Evolutionary conservation across 2,113 vertebrate genomes (phyloP), one percentile per base, ranked within the genome.

Genomic region (Seriola aureovittata): DNA sequence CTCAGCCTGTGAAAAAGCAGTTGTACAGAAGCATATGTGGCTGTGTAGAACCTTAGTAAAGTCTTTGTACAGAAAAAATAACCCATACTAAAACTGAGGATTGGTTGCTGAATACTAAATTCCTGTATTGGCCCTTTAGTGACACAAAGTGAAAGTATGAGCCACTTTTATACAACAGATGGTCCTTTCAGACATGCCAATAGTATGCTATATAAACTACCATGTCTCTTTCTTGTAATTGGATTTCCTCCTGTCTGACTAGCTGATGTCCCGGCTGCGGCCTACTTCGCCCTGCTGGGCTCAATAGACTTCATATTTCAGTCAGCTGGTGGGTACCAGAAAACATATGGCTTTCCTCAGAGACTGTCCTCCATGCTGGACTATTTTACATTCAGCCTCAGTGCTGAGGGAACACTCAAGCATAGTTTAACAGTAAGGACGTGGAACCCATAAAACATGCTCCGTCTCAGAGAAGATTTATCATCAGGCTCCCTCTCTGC

Each of bases 401-500:
- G 81, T 52, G 50, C 84, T 64, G 42, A 65, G 66, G 79, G 69
- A 88, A 88, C 84, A 71, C 88, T 91, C 78, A 62, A 80, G 88
- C 87, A 66, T 85, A 90, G 82, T 90, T 90, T 85, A 87, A 80
- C 42, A 32, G 84, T 57, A 55, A 69, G 78, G 80, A 89, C n/a
- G 83, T 80, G 81, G 83, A 88, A 52, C 62, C 75, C 81, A 91
- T 91, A 88, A 93, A 94, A 85, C 87, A 89, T 19, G 36, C 66
- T 84, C 34, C 21, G 82, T 71, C 71, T 13, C 68, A 58, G 44
- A 34, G 64, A 77, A 82, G 79, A 93, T 92, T 91, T 85, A 92
- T 93, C 78, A 86, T 65, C 50, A 3, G 40, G 72, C 66, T 86
- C 85, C 57, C 67, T 84, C 40, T 69, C 54, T 82, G 71, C 82